phyloP scores from a whole-genome alignment of 1,140 invertebrate species.

The Ridgeia piscesae region DNA sequence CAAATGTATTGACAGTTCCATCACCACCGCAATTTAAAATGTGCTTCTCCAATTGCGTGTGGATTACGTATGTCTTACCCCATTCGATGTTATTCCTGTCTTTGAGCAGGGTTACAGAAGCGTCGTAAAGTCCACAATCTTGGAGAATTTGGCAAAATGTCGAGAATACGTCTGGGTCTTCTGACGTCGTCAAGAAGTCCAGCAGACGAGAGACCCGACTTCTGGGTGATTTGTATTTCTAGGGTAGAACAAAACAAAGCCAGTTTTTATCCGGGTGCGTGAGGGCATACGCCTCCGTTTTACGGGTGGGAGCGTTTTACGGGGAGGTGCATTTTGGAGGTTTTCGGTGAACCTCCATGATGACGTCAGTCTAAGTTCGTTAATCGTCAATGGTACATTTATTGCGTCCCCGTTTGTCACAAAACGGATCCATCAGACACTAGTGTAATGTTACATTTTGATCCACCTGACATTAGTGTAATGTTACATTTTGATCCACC shows the following conservation, averaged over 20 bases:
- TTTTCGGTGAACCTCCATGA: no score
- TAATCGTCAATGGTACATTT: no score
- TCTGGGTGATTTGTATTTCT: neutral
- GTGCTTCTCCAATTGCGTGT: no score
- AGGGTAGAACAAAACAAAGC: neutral
- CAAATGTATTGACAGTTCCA: neutral
- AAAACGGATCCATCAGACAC: no score
- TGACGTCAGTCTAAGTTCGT: no score
- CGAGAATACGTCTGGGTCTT: neutral
- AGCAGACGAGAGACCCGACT: neutral
- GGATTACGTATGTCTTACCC: neutral
- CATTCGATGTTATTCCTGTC: neutral
- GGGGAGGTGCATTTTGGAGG: no score
- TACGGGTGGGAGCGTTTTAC: no score
- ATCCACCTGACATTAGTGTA: no score
- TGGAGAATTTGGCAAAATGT: neutral
- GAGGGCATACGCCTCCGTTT: neutral
- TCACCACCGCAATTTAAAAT: neutral
- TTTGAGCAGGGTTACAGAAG: neutral
- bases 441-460: no score
- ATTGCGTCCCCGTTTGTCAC: no score
- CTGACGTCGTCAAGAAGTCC: neutral
- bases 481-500: no score
- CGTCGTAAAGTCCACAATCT: neutral
- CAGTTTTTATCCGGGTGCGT: neutral